Base-by-base conservation (phyloP, 2,888 invertebrate species). In the Leistus spinibarbis region DNA sequence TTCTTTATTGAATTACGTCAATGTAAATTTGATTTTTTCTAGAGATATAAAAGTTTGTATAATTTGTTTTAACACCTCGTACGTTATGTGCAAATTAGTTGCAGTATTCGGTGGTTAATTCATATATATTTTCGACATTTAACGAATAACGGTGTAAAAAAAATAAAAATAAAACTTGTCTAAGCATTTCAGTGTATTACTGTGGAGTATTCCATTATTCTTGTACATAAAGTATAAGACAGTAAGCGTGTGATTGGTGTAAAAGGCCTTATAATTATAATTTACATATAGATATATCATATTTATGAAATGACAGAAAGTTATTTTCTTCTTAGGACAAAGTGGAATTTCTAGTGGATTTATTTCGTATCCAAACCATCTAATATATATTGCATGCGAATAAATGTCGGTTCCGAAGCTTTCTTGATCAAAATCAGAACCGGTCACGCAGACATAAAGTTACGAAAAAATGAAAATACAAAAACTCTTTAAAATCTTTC, bases 401-500 rank as follows among this genome's bases (percentile, higher is more conserved):
- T 20, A 60, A 60, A 60, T 60, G 7, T 2, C 20, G 22, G 20
- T 13, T 22, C 53, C 53, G 40, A 19, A 66, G n/a, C 64, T 64
- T 57, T 66, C 66, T 66, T 57, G 56, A 56, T 66, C 54, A 65
- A 65, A 65, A 72, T 72, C 23, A 54, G 20, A 57, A 20, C 10
- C 57, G 23, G 24, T 66, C 66, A 72, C 20, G 72, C 72, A 66
- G 65, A 4, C 13, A 40, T 10, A 40, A 40, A 40, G 40, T 40
- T 40, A 5, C 3, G 5, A 10, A 16, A 72, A 72, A 72, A 66
- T 66, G 27, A 65, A 72, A 72, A 65, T 72, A 24, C 20, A 66
- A 66, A 66, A 66, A 72, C 24, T 54, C 27, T 72, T 66, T 71
- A 71, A 71, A n/a, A n/a, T n/a, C n/a, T n/a, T n/a, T n/a, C n/a